Evolutionary conservation across 2,113 vertebrate genomes (phyloP).

Genomic region (Sterrhoptilus dennistouni): DNA sequence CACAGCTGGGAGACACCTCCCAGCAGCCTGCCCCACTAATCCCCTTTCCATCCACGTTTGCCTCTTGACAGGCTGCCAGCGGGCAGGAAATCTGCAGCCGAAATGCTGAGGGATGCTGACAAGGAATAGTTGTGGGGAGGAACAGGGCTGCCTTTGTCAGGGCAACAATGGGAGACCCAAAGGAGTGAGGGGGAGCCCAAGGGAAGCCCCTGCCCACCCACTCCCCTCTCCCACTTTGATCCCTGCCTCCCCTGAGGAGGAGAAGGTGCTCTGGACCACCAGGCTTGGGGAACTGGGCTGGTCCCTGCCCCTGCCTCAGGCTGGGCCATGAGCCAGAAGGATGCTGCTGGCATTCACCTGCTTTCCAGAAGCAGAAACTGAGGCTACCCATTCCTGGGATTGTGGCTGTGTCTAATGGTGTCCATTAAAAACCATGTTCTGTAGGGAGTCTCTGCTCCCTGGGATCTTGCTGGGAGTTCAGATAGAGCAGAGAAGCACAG

Average conservation of each 20-base stretch:
- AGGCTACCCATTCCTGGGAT: neutral
- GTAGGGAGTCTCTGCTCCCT: neutral
- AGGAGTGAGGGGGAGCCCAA: neutral
- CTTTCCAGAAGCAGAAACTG: neutral
- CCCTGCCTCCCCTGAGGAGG: neutral
- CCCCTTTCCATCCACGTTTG: neutral
- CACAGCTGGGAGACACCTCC: fast-evolving
- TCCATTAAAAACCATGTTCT: neutral
- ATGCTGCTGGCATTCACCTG: neutral
- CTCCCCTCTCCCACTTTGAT: neutral
- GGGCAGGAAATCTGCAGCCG: slow-evolving; percentile 34
- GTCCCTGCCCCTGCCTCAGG: neutral
- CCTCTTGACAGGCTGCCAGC: slow-evolving; percentile 28
- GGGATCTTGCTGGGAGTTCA: neutral
- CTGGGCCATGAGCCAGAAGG: neutral
- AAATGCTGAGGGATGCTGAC: slow-evolving; percentile 30
- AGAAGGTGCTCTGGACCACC: neutral
- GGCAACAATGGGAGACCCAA: neutral
- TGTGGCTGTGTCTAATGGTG: neutral
- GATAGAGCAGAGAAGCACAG: neutral
- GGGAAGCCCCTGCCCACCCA: neutral
- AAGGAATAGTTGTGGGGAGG: slow-evolving; percentile 18
- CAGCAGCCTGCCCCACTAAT: neutral
- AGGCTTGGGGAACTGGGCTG: fast-evolving
- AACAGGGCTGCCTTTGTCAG: slow-evolving; percentile 51